Conservation (phyloP, 2,888 invertebrate genomes). For the Drosophila infuscata region DNA sequence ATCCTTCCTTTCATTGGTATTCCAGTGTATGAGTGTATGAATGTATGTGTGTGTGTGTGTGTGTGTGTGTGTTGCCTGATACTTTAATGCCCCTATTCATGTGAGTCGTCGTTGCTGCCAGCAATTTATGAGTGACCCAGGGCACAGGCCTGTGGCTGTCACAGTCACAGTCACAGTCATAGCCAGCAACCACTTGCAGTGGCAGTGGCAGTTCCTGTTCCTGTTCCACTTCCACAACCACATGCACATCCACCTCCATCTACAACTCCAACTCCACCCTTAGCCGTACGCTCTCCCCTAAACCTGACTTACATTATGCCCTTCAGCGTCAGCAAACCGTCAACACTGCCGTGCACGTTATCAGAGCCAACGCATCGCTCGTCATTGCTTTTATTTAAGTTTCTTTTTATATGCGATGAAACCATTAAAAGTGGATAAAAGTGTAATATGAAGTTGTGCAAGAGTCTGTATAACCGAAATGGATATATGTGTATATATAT, state of each 20-base stretch:
- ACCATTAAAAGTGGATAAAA: not conserved
- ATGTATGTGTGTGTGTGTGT: slow-evolving; percentile 4
- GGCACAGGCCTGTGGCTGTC: slow-evolving; percentile 28
- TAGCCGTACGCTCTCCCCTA: not conserved
- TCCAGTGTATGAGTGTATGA: not conserved
- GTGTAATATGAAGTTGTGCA: not conserved
- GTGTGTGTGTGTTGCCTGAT: slow-evolving; percentile 49
- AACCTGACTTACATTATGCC: not conserved
- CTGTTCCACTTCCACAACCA: not conserved
- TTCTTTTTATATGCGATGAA: not conserved
- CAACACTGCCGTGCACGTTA: slow-evolving; percentile 52
- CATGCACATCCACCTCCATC: not conserved
- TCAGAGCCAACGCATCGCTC: slow-evolving; percentile 47
- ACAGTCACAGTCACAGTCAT: slow-evolving; percentile 13
- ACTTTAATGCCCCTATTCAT: slow-evolving; percentile 76
- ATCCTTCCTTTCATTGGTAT: not conserved
- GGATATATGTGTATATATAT: not conserved
- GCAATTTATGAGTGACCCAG: slow-evolving; percentile 66
- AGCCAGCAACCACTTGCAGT: slow-evolving; percentile 22
- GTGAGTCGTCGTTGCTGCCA: slow-evolving; percentile 35
- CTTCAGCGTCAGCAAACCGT: slow-evolving; percentile 36
- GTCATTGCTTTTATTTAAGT: slow-evolving; percentile 6
- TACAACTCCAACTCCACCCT: not conserved
- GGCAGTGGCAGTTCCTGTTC: slow-evolving; percentile 20
- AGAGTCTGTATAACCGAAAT: not conserved